Evolutionary conservation across 2,113 vertebrate species (phyloP).

Genomic region (Lates calcarifer): DNA sequence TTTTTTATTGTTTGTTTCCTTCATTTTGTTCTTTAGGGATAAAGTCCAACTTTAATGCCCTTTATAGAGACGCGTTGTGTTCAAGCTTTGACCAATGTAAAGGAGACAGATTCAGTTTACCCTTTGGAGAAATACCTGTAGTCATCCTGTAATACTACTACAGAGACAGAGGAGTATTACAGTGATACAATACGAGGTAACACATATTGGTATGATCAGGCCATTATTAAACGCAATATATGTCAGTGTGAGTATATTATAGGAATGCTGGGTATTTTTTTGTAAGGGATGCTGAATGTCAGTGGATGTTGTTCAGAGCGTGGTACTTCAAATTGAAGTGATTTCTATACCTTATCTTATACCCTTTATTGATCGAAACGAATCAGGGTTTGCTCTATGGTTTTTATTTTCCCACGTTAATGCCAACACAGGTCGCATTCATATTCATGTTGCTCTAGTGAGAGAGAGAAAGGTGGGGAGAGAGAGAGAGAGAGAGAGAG

Average conservation of each 20-base stretch:
- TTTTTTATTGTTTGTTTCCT: constrained; percentile 59
- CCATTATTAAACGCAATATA: constrained; percentile 32
- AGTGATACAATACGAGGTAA: neutral
- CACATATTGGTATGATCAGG: constrained; percentile 13
- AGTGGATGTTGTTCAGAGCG: constrained; percentile 81
- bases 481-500: constrained; percentile 25
- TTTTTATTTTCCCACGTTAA: constrained; percentile 70
- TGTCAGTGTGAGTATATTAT: constrained; percentile 27
- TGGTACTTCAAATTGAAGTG: constrained; percentile 91
- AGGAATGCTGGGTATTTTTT: constrained; percentile 47
- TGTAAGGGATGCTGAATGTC: constrained; percentile 71
- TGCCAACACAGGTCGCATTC: constrained; percentile 63
- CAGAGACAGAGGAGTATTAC: constrained; percentile 12
- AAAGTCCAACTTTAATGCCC: constrained; percentile 72
- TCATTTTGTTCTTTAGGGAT: constrained; percentile 61
- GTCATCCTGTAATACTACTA: constrained; percentile 27
- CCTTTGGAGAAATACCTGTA: constrained; percentile 56
- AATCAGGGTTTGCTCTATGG: constrained; percentile 76
- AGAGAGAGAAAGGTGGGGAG: constrained; percentile 17
- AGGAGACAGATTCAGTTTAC: constrained; percentile 62
- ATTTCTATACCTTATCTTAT: constrained; percentile 76
- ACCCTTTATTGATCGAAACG: constrained; percentile 76
- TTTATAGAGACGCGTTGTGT: constrained; percentile 59
- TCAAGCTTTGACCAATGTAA: constrained; percentile 70
- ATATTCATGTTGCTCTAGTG: constrained; percentile 63